Percentiles rank a stretch among this genome's conserved stretches.
These are phyloP conservation scores for Pocillopora meandrina DNA, from an alignment of 92 coral and sea anemone genomes.

Conservation along the genomic window DNA sequence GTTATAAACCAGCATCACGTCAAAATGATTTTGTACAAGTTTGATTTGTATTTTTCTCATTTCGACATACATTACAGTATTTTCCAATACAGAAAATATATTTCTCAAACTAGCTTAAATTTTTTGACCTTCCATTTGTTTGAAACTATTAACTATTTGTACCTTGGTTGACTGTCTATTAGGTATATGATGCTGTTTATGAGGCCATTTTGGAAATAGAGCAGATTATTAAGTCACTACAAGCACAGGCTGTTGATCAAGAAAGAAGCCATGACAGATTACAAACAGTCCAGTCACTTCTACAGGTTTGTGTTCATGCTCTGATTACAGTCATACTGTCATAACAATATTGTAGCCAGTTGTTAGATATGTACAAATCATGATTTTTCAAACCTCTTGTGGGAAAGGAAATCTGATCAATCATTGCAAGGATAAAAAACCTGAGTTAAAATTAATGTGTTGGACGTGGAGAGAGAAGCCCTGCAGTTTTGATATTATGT, in stretches of 20 bases:
- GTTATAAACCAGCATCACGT: no score
- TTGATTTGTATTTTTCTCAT: no score
- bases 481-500: no score
- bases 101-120: background rate
- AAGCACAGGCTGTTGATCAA: slow-evolving; percentile 1
- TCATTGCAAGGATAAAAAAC: no score
- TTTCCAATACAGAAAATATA: no score
- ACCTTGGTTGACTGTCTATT: background rate
- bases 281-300: slow-evolving; percentile 41
- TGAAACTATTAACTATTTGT: background rate
- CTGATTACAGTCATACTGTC: background rate
- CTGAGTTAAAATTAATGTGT: no score
- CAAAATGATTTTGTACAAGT: no score
- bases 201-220: slow-evolving; percentile 47
- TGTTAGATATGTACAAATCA: no score
- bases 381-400: no score
- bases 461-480: no score
- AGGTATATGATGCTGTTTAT: slow-evolving; percentile 67
- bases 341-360: background rate
- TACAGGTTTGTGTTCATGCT: slow-evolving; percentile 60
- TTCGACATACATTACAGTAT: no score
- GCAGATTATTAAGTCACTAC: slow-evolving; percentile 33
- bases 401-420: no score
- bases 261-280: slow-evolving; percentile 13
- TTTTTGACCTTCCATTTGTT: background rate